Evolutionary conservation across 2,113 vertebrate species (phyloP).

Genomic region (Solea senegalensis): DNA sequence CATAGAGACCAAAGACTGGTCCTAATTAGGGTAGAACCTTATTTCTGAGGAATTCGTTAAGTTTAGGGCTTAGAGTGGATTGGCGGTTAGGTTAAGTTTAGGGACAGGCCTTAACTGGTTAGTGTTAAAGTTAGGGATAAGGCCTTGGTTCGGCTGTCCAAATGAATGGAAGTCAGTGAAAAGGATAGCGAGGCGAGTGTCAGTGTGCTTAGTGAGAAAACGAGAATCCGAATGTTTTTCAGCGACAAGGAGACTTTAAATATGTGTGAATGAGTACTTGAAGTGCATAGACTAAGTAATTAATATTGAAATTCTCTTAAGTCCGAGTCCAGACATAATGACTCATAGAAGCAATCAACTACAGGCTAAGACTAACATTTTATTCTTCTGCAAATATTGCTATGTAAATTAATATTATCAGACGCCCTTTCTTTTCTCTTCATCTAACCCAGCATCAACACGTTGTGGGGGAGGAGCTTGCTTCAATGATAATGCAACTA

Average conservation of each 20-base stretch:
- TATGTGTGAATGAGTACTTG: slow-evolving; percentile 35
- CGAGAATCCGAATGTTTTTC: slow-evolving; percentile 46
- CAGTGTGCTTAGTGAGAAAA: neutral
- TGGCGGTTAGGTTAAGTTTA: too few relatives aligned
- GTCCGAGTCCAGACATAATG: slow-evolving; percentile 26
- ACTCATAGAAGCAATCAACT: slow-evolving; percentile 27
- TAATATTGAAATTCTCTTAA: slow-evolving; percentile 38
- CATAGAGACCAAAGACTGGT: too few relatives aligned
- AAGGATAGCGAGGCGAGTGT: too few relatives aligned
- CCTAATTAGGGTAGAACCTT: too few relatives aligned
- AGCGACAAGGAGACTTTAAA: slow-evolving; percentile 32
- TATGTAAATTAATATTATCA: slow-evolving; percentile 29
- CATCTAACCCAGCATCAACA: slow-evolving; percentile 2
- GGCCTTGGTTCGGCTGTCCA: too few relatives aligned
- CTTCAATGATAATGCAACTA: slow-evolving; percentile 44
- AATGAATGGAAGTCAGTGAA: too few relatives aligned
- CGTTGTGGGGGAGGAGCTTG: slow-evolving; percentile 1
- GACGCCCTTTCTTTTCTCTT: neutral
- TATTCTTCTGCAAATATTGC: too few relatives aligned
- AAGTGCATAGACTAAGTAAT: slow-evolving; percentile 28
- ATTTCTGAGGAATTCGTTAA: too few relatives aligned
- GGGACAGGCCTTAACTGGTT: too few relatives aligned
- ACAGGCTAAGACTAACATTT: neutral
- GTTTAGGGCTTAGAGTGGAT: too few relatives aligned
- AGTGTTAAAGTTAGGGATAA: too few relatives aligned